Evolutionary conservation across 2,888 invertebrate genomes (phyloP), one percentile per base, ranked within the genome.

Genomic region (Volucella inanis): DNA sequence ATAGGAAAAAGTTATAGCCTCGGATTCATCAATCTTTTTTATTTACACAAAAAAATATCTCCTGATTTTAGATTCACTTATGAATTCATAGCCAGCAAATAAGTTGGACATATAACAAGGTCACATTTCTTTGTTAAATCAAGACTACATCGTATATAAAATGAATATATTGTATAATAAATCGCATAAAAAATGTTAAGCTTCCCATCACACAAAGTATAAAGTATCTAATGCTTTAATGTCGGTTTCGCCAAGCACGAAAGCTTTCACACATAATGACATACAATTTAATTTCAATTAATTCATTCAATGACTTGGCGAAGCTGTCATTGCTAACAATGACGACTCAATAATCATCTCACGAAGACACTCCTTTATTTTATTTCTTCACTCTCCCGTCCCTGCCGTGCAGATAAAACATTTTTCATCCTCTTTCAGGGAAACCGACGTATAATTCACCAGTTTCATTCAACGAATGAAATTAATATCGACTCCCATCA

Each of bases 231-330:
- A 31, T 0, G 31, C 31, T 31, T 31, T 31, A 31, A 31, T 31
- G 31, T 6, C 1, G 6, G 31, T 31, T 31, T 11, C 54, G 47
- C 38, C 45, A 68, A 8, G 8, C 57, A 39, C 9, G 31, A 12
- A 78, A 18, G 57, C 38, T 43, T 68, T 65, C 64, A 72, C 54
- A 71, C 6, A 31, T 85, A 87, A 87, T 79, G 87, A 77, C 70
- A 67, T 81, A 77, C 86, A 88, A 88, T 87, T 87, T 84, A 87
- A 88, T 88, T 88, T 87, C 86, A 87, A 88, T 88, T 88, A 88
- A 87, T 88, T 87, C 80, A 87, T 87, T 84, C 84, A 87, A 87
- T 88, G 87, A 87, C 87, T 87, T 86, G 85, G 79, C 86, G 41
- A 71, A 84, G 83, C 79, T 84, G 84, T 84, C 84, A 84, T 65